phyloP scores from a whole-genome alignment of 2,113 vertebrate genomes.

The Phoxinus phoxinus region DNA sequence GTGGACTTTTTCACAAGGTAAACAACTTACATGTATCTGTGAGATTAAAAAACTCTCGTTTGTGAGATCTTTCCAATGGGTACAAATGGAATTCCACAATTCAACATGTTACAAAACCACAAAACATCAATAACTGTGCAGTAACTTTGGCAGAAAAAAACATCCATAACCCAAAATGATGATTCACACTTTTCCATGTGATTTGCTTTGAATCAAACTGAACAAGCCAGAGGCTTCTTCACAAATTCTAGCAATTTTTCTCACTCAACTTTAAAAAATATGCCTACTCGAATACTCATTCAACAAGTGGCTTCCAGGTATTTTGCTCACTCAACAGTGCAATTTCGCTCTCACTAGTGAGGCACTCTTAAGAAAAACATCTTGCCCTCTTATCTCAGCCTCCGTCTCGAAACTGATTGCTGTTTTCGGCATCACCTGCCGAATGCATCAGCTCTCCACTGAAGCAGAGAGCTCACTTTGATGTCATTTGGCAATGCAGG shows the following conservation, averaged over 20 bases:
- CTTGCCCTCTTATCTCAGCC: constrained; percentile 10
- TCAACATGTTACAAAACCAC: background rate
- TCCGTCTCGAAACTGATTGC: background rate
- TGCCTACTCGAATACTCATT: constrained; percentile 13
- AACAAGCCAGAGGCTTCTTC: background rate
- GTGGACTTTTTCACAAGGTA: too few relatives aligned
- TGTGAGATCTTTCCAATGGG: background rate
- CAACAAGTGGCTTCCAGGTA: constrained; percentile 38
- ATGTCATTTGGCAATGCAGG: constrained; percentile 22
- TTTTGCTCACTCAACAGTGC: constrained; percentile 34
- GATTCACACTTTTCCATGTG: background rate
- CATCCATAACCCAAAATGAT: background rate
- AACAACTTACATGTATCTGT: too few relatives aligned
- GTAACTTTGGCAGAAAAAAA: background rate
- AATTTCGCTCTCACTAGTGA: constrained; percentile 20
- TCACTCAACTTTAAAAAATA: background rate
- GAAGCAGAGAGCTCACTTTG: constrained; percentile 39
- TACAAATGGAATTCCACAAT: background rate
- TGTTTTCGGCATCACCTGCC: constrained; percentile 18
- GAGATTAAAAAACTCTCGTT: background rate
- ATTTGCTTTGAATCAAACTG: background rate
- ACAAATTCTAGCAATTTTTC: background rate
- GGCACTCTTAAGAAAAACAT: constrained; percentile 26
- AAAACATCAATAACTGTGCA: background rate
- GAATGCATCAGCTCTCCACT: background rate